Percentiles rank a stretch among this genome's conserved stretches.
These are phyloP conservation scores for Tachypleus tridentatus DNA, from an alignment of 1,140 invertebrate species.

Conservation along the genomic window DNA sequence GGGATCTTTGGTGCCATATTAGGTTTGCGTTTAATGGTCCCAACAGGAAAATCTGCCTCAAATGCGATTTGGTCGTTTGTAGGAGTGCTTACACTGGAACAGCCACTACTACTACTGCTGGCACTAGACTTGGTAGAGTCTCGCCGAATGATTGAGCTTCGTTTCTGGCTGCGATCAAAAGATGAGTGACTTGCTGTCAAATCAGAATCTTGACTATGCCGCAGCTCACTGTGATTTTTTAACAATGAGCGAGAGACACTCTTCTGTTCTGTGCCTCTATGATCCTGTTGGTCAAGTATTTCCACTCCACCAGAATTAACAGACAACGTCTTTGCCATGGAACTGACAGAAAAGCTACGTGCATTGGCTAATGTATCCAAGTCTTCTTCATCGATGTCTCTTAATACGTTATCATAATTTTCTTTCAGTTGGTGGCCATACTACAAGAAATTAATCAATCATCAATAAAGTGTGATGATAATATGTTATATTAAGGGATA, in stretches of 20 bases:
- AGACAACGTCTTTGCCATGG: constrained; percentile 24
- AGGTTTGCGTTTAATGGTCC: constrained; percentile 31
- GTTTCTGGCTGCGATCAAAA: constrained; percentile 16
- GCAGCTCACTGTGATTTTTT: no score
- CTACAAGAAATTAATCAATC: constrained; percentile 30
- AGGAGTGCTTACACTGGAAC: constrained; percentile 34
- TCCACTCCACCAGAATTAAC: no score
- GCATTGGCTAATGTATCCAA: constrained; percentile 63
- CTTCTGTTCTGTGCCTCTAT: no score
- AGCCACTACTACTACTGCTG: constrained; percentile 26
- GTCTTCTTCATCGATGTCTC: constrained; percentile 73
- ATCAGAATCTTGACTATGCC: no score
- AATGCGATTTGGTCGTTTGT: constrained; percentile 36
- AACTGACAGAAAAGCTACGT: constrained; percentile 49
- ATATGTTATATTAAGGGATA: no score
- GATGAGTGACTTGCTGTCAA: no score
- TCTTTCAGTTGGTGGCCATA: constrained; percentile 68
- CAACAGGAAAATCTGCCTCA: constrained; percentile 51
- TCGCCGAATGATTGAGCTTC: constrained; percentile 13
- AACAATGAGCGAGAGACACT: no score
- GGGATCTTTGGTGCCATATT: constrained; percentile 49
- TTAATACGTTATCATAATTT: constrained; percentile 66
- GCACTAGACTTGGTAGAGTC: constrained; percentile 24
- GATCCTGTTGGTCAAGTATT: no score
- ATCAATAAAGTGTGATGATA: no score